Evolutionary conservation across 2,797 vertebrate species (phyloP), one percentile per base, ranked within the genome.

Genomic region (Nannoperca obscura): DNA sequence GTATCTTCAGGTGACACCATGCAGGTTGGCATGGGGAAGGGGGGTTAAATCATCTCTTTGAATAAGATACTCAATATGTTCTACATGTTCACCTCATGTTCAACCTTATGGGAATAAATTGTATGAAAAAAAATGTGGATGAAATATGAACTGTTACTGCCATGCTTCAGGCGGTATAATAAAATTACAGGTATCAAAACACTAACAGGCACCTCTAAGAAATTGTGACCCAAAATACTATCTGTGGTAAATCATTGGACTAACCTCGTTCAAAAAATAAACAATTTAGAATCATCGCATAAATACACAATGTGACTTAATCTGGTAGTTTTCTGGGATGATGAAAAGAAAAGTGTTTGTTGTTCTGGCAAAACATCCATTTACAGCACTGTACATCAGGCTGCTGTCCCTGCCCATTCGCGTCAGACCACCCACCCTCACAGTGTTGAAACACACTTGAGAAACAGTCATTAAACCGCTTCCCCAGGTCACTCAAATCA

Each of bases 401-500:
- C 91, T 64, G 76, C 80, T 22, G 75, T 88, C 85, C 86, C 70
- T 89, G 89, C 91, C 92, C 90, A 69, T 87, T 90, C 79, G 38
- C 74, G 62, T 76, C 69, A 82, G 95, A 96, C 95, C 95, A 94
- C 95, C 95, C 95, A 95, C 92, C 84, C 90, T 73, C 89, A 84
- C 67, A 30, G 85, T 82, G 90, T 86, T 92, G 93, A 94, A 94
- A 93, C 88, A 46, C 84, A 86, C 92, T 91, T 93, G 86, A 92
- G 92, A 85, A 92, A 81, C 78, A 81, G 91, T 81, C 93, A 95
- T 95, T 95, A 95, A 94, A 95, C 80, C 69, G 69, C 93, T 94
- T 95, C 94, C 94, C 87, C 89, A 92, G 94, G 95, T 95, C 94
- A 94, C 74, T 94, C 94, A 86, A 86, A 94, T 94, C 90, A 90